Base-by-base conservation (phyloP, 2,888 invertebrate species). In the Panzeria rudis region DNA sequence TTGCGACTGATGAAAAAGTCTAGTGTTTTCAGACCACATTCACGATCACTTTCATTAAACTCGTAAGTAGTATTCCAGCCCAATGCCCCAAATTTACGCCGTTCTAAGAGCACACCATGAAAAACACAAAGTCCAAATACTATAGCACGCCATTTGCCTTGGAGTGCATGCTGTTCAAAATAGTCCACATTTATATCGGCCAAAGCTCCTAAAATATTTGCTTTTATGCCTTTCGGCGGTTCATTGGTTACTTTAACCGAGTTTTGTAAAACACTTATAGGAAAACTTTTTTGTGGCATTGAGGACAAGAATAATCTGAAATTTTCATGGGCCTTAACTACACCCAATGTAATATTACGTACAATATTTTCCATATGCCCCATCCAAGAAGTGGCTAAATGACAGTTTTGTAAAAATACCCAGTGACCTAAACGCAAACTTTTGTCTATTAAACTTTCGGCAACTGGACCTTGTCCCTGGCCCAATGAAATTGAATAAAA, bases 21-120 rank as follows among this genome's bases (percentile, higher is more conserved):
- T 73, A 98, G 93, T 86, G 97, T 98, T 87, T 96, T 94, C 87
- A 97, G 94, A 2, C 97, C 97, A 91, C 98, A 98, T 87, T 97
- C 96, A 50, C 98, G 94, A 92, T 98, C 98, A 88, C 97, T 97
- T 90, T 98, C 97, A 91, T 96, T 98, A 91, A 98, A 98, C 90
- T 98, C 98, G 89, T 98, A 98, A 0, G 95, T 94, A 83, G 98
- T 98, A 91, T 98, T 98, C 98, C 98, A 98, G 0, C 98, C 98
- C 0, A 95, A 90, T 0, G 98, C 96, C 0, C 98, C 98, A 91
- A 98, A 98, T 91, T 98, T 98, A 87, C 97, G 96, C 56, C 98
- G 94, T 91, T 98, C 98, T 91, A 98, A 96, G n/a, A 98, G 95
- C 32, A 98, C 95, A 0, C 97, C 98, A 92, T 98, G 98, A 92